Percentiles rank a stretch among this genome's conserved stretches.
phyloP scores from a whole-genome alignment of 2,113 vertebrate species.

The Petroica traversi region DNA sequence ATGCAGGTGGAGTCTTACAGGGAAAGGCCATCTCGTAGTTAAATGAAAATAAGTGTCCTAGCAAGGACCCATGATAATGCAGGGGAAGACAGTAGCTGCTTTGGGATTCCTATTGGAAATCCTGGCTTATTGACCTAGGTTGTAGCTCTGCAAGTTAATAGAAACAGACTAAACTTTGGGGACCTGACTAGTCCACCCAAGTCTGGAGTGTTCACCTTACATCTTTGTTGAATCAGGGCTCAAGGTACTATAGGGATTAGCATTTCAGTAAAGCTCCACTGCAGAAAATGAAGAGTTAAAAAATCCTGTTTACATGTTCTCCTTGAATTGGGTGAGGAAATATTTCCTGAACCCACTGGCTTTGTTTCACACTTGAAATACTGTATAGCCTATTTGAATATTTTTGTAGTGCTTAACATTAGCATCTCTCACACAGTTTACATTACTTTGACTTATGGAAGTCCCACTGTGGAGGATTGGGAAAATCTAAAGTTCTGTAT shows the following conservation, averaged over 20 bases:
- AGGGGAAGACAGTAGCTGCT: not conserved
- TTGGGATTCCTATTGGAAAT: not conserved
- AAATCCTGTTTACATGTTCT: not conserved
- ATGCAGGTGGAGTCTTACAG: not conserved
- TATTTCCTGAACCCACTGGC: slow-evolving; percentile 32
- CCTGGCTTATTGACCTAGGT: not conserved
- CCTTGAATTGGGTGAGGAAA: not conserved
- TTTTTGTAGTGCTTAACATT: slow-evolving; percentile 50
- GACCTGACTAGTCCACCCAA: not conserved
- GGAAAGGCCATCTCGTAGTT: not conserved
- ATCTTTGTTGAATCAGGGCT: not conserved
- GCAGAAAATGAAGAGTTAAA: not conserved
- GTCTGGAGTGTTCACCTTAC: not conserved
- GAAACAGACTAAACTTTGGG: not conserved
- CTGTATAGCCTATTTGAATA: slow-evolving; percentile 48
- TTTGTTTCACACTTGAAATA: slow-evolving; percentile 58
- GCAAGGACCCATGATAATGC: not conserved
- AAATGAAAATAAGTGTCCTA: not conserved
- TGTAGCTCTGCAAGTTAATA: not conserved
- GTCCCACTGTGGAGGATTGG: slow-evolving; percentile 47
- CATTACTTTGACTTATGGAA: slow-evolving; percentile 54
- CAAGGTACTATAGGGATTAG: not conserved
- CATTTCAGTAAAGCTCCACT: not conserved
- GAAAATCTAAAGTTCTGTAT: slow-evolving; percentile 34
- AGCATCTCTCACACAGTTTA: slow-evolving; percentile 50